Evolutionary conservation across 2,888 invertebrate species (phyloP), one percentile per base, ranked within the genome.

Genomic region (Deilephila porcellus): DNA sequence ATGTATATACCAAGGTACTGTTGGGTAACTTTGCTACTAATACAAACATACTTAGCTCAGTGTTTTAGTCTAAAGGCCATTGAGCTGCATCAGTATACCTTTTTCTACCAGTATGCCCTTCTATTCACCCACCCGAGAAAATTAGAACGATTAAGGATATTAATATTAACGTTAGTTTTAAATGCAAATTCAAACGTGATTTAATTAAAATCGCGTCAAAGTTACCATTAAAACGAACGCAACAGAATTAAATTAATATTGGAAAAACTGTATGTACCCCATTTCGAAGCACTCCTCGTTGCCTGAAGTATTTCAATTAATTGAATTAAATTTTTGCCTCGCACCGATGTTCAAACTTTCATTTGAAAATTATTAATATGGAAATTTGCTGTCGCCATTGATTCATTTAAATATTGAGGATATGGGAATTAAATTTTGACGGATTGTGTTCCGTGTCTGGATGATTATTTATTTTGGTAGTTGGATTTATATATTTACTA

Each of bases 321-420:
- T 85, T 83, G 77, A 88, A 88, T 87, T 85, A 85, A 84, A 83
- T 78, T 84, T 83, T 81, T 82, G 76, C 77, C 75, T 80, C 80
- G 84, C 83, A 75, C 77, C 80, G 73, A 73, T 64, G 75, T 73
- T 72, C 74, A 74, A 80, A 77, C 76, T 77, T 80, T 76, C 78
- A 80, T 79, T 82, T 78, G 72, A 75, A 77, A 80, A 81, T 73
- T 81, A 79, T 73, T 81, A 78, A 79, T 79, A 79, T 75, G 74
- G 67, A 76, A 73, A 74, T 73, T 71, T 74, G 59, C 71, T 75
- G 20, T 70, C 45, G 63, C 32, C 60, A 37, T 74, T 74, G 60
- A 70, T 60, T 72, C 63, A 56, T 63, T 60, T 70, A 71, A 63
- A 25, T 70, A 34, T 37, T 32, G 45, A 11, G 45, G 34, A 59